These are phyloP conservation scores for Lissocephala sabroskyi DNA, from an alignment of 2,888 invertebrate genomes.

Conservation along the genomic window DNA sequence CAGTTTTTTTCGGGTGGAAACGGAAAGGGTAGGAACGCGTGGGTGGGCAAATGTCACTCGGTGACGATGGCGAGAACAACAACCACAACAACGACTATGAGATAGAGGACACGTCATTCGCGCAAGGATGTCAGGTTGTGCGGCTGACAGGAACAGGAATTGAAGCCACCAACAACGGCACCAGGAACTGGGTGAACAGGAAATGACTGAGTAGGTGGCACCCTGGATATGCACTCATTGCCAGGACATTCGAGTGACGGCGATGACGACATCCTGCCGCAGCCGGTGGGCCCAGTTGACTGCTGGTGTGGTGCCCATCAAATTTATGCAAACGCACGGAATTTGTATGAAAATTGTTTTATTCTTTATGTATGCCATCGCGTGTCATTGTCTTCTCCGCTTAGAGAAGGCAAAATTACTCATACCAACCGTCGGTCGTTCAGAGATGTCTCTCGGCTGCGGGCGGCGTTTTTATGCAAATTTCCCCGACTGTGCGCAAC, in stretches of 20 bases:
- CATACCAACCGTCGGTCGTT: slow-evolving; percentile 50
- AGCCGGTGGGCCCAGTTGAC: not conserved
- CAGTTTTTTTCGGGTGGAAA: not conserved
- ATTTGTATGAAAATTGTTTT: slow-evolving; percentile 65
- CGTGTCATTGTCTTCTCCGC: slow-evolving; percentile 58
- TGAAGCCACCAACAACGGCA: too few species aligned
- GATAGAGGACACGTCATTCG: slow-evolving; percentile 15
- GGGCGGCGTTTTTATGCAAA: slow-evolving; percentile 54
- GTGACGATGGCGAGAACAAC: slow-evolving; percentile 19
- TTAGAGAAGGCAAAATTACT: slow-evolving; percentile 46
- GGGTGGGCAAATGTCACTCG: not conserved
- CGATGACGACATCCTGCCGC: not conserved
- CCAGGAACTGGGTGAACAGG: not conserved
- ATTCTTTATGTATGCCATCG: slow-evolving; percentile 46
- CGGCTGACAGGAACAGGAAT: not conserved
- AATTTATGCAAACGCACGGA: slow-evolving; percentile 65
- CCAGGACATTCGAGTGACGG: too few species aligned
- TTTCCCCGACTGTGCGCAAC: slow-evolving; percentile 51
- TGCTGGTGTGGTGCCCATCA: slow-evolving; percentile 29
- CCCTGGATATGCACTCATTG: slow-evolving; percentile 22
- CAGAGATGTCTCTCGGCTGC: not conserved
- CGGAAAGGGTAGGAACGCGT: slow-evolving; percentile 8
- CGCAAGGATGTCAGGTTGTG: not conserved
- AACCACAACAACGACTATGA: too few species aligned
- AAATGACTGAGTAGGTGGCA: slow-evolving; percentile 6